Base-by-base conservation (phyloP, 2,888 invertebrate genomes). In the Ochlodes sylvanus region DNA sequence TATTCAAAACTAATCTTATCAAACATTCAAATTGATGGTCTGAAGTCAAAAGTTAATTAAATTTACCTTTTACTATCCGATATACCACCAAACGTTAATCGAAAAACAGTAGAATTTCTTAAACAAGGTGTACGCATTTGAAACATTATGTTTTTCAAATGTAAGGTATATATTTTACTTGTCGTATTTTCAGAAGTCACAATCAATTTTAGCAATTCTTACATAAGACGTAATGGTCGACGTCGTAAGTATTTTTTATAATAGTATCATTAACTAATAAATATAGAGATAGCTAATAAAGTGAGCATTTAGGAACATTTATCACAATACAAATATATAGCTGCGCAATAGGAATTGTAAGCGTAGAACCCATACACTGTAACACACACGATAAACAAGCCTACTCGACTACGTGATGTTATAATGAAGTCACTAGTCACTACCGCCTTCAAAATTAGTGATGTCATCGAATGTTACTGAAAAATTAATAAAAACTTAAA, bases 41-140 rank as follows among this genome's bases (percentile, higher is more conserved):
- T 64, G 21, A 50, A 55, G 65, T 66, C 42, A 60, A 71, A 72
- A 73, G 42, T 76, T 75, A 74, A 77, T 78, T 77, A 73, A 72
- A 75, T 73, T 56, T 68, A 47, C 19, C 63, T 55, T 73, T 70
- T 61, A 68, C 52, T 50, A 27, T 21, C 50, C 38, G 27, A 47
- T 57, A 50, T 50, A 14, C 21, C 32, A 38, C 41, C 38, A 57
- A 64, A 65, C 38, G 19, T 57, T 32, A 65, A n/a, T 65, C 12
- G 50, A 57, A 65, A n/a, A 58, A 9, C n/a, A n/a, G n/a, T 50
- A 12, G 15, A 58, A 57, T 58, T 38, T 50, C 21, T 21, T 21
- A 38, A 50, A 57, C 14, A 14, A 21, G 15, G 15, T 50, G 57
- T 38, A 12, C 34, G 21, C 50, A 41, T 32, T 47, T 15, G 38